Evolutionary conservation across 2,888 invertebrate species (phyloP), one percentile per base, ranked within the genome.

Genomic region (Tribolium freemani): DNA sequence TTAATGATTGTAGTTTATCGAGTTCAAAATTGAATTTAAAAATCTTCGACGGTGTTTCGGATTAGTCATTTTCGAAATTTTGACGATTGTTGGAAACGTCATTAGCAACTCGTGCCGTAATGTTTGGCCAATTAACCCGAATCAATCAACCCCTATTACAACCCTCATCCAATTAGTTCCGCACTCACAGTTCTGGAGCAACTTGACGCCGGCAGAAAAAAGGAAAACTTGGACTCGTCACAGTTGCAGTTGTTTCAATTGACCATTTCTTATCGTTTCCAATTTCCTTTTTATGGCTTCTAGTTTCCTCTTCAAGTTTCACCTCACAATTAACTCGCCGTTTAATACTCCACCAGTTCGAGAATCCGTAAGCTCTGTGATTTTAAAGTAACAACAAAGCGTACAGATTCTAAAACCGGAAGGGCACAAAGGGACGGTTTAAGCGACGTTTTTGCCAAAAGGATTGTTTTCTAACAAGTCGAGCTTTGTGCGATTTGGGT

Each of bases 331-430:
- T 64, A 53, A 51, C 20, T 21, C n/a, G 58, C 51, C 51, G 68
- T 58, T 8, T 46, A 11, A 38, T 38, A 58, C 60, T 21, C 51
- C 73, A 71, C 76, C 79, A 71, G 78, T 77, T 64, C 76, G 77
- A 81, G 81, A 81, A 82, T 82, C 80, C 72, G 79, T 77, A 79
- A 74, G 78, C 82, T 81, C 78, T 75, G 81, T 82, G 81, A 81
- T 80, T 78, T 78, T 71, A 74, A 77, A 75, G 72, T 75, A 79
- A 82, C 81, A 81, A 78, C 82, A 80, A 82, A 82, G 80, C 81
- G 81, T 82, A 81, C 80, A 81, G 80, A 82, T 82, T 82, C 82
- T 82, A 81, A 82, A 80, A 79, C 80, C 46, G 26, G 50, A 44
- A 53, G 69, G 26, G 60, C 63, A 5, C 38, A 31, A n/a, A 13